phyloP scores from a whole-genome alignment of 1,140 invertebrate species.

The Nomia melanderi region DNA sequence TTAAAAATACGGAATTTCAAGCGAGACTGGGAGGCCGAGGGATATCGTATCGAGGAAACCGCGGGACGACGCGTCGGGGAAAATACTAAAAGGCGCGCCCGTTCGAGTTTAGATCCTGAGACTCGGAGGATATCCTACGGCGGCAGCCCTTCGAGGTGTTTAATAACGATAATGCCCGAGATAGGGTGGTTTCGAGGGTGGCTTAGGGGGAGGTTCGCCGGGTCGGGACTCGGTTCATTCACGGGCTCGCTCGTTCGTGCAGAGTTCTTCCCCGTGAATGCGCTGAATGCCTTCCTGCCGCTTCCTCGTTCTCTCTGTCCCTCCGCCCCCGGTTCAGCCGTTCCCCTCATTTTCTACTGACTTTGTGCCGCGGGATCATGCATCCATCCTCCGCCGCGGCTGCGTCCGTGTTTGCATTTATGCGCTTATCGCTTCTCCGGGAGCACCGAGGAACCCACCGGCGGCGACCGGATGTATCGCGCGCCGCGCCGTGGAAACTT shows the following conservation, averaged over 20 bases:
- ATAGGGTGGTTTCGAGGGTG: constrained; percentile 67
- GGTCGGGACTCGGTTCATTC: constrained; percentile 74
- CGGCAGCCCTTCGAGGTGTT: constrained; percentile 71
- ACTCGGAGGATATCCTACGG: constrained; percentile 32
- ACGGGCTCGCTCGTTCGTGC: constrained; percentile 71
- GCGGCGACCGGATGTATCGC: constrained; percentile 33
- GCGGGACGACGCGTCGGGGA: not conserved
- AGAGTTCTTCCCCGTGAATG: constrained; percentile 75
- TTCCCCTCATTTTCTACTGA: constrained; percentile 46
- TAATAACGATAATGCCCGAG: constrained; percentile 80
- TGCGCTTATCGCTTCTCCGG: constrained; percentile 45
- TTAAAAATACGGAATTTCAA: too few species aligned
- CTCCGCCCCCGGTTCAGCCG: not conserved
- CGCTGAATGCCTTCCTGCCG: constrained; percentile 71
- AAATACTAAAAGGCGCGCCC: not conserved
- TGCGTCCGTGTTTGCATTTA: constrained; percentile 41
- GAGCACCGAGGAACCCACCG: constrained; percentile 24
- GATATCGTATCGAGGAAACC: not conserved
- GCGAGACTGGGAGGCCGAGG: too few species aligned
- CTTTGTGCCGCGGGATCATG: constrained; percentile 38
- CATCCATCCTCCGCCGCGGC: constrained; percentile 33
- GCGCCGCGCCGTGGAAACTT: not conserved
- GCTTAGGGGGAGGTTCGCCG: constrained; percentile 55
- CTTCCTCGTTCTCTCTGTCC: constrained; percentile 28
- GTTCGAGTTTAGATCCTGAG: constrained; percentile 27